Evolutionary conservation across 1,140 invertebrate genomes (phyloP).

Genomic region (Drosophila insularis): DNA sequence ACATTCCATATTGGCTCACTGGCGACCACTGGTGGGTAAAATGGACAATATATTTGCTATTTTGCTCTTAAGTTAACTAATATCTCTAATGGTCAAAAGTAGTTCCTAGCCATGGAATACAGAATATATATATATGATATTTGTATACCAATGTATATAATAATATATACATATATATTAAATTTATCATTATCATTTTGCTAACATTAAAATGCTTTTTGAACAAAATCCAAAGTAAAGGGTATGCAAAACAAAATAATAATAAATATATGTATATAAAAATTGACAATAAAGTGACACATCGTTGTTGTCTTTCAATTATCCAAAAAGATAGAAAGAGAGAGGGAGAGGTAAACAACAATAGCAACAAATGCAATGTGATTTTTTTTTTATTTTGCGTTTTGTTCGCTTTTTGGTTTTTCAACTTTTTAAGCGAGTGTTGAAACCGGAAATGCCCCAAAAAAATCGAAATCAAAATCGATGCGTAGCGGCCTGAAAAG

Average conservation of each 20-base stretch:
- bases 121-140: too few relatives aligned
- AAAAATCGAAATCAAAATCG: constrained; percentile 43
- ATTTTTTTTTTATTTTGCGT: constrained; percentile 17
- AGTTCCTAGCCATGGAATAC: too few relatives aligned
- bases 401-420: constrained; percentile 13
- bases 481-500: constrained; percentile 12
- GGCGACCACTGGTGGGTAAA: too few relatives aligned
- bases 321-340: constrained; percentile 45
- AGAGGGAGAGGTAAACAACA: constrained; percentile 19
- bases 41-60: too few relatives aligned
- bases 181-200: too few relatives aligned
- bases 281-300: constrained; percentile 65
- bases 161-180: too few relatives aligned
- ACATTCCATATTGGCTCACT: too few relatives aligned
- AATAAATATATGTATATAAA: constrained; percentile 11
- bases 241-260: not conserved
- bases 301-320: constrained; percentile 67
- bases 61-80: too few relatives aligned
- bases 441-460: constrained; percentile 67
- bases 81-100: too few relatives aligned
- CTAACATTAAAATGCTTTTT: too few relatives aligned
- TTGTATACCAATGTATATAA: too few relatives aligned
- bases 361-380: constrained; percentile 54
- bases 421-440: not conserved
- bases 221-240: not conserved